Evolutionary conservation across 1,140 invertebrate genomes (phyloP).

Genomic region (Penaeus chinensis): DNA sequence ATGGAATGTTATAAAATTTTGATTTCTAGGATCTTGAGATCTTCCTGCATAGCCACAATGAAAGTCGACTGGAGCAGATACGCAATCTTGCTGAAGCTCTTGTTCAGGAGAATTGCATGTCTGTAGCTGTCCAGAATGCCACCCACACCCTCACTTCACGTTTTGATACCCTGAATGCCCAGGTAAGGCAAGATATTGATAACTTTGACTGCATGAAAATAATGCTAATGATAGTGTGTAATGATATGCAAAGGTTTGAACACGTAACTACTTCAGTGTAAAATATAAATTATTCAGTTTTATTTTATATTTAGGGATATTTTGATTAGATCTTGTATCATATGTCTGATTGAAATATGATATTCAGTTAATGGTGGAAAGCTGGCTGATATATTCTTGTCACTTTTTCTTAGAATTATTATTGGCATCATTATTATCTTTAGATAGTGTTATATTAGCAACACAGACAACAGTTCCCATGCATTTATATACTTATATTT

Average conservation of each 20-base stretch:
- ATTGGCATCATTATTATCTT: too few species aligned
- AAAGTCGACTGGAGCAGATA: conserved; percentile 81
- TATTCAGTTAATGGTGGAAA: too few species aligned
- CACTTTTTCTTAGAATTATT: too few species aligned
- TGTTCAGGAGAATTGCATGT: conserved; percentile 82
- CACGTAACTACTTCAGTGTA: neutral
- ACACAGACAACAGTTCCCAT: too few species aligned
- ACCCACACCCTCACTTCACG: conserved; percentile 76
- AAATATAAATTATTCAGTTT: neutral
- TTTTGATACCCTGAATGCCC: conserved; percentile 75
- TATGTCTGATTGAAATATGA: too few species aligned
- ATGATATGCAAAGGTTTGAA: neutral
- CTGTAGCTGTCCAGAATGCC: conserved; percentile 77
- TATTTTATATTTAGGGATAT: neutral
- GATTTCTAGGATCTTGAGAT: conserved; percentile 82
- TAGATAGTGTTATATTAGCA: too few species aligned
- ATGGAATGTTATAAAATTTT: conserved; percentile 7
- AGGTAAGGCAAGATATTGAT: conserved; percentile 26
- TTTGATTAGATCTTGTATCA: neutral
- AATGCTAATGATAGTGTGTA: too few species aligned
- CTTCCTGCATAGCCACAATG: conserved; percentile 82
- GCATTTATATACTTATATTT: too few species aligned
- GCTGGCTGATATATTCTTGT: too few species aligned
- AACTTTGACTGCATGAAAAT: neutral
- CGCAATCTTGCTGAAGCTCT: conserved; percentile 73